Evolutionary conservation across 2,797 vertebrate species (phyloP).

Genomic region (Acanthurus tractus): DNA sequence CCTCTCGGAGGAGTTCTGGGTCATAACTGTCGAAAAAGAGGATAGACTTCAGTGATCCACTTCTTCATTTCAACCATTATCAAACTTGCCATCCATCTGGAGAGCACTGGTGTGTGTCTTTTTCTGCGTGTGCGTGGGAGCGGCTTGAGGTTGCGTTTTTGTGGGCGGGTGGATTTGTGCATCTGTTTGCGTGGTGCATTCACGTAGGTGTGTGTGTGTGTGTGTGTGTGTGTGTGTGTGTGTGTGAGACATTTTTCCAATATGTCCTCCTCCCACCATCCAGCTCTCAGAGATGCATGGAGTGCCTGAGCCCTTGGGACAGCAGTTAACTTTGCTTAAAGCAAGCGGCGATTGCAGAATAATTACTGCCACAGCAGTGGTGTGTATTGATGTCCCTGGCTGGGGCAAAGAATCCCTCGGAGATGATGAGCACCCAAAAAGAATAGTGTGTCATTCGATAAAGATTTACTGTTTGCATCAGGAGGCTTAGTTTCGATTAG

Average conservation of each 20-base stretch:
- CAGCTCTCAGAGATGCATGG: slow-evolving; percentile 51
- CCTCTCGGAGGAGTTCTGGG: slow-evolving; percentile 47
- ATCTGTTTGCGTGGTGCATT: slow-evolving; percentile 10
- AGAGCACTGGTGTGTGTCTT: slow-evolving; percentile 45
- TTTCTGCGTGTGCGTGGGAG: slow-evolving; percentile 17
- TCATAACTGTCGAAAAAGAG: slow-evolving; percentile 64
- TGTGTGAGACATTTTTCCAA: slow-evolving; percentile 37
- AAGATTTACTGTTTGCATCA: slow-evolving; percentile 75
- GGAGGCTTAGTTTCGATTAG: slow-evolving; percentile 66
- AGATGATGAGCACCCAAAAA: slow-evolving; percentile 64
- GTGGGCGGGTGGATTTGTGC: slow-evolving; percentile 15
- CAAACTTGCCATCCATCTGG: slow-evolving; percentile 67
- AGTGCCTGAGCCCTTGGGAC: slow-evolving; percentile 31
- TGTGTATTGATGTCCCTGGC: slow-evolving; percentile 69
- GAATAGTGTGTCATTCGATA: slow-evolving; percentile 69
- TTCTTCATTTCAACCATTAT: slow-evolving; percentile 75
- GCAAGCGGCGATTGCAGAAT: slow-evolving; percentile 59
- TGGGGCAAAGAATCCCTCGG: slow-evolving; percentile 53
- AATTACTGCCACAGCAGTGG: slow-evolving; percentile 66
- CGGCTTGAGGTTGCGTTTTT: background rate
- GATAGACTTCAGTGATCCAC: slow-evolving; percentile 57
- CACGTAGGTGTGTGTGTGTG: background rate
- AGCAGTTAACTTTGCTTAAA: slow-evolving; percentile 66
- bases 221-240: background rate
- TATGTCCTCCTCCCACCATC: slow-evolving; percentile 38